Base-by-base conservation (phyloP, 2,888 invertebrate genomes). In the Anticlea derivata region DNA sequence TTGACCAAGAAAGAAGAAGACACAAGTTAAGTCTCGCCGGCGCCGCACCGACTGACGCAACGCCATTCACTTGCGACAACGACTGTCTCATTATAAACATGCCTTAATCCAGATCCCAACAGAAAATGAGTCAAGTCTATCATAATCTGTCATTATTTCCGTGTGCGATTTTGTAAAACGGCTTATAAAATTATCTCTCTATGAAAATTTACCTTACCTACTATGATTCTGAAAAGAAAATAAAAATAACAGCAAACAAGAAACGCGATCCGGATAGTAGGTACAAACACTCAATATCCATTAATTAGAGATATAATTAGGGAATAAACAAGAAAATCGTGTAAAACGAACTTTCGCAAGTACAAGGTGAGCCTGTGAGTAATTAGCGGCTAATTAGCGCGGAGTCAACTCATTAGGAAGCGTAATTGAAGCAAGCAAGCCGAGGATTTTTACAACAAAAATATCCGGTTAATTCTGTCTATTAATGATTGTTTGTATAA, bases 381-480 rank as follows among this genome's bases (percentile, higher is more conserved):
- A 88, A 88, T 88, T 89, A 86, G 73, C 78, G 78, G 79, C 86
- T 88, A 86, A 89, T 89, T 88, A 87, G 82, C 71, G 74, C 75
- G 75, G 73, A 83, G 80, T 83, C 84, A 77, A 80, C 83, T 87
- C 85, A 86, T 87, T 88, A 86, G 81, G 74, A 79, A 80, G 80
- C 79, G 79, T 82, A 84, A 87, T 86, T 85, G 84, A 80, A 83
- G 79, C 79, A 76, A 78, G 76, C 77, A 72, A 75, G 74, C 65
- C 71, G 70, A 66, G 73, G 77, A 80, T 75, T 79, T 80, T 86
- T 78, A 78, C 70, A 66, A 75, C 78, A 35, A 79, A 83, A 82
- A 78, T 78, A 78, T 72, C 65, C 62, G 64, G 70, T 73, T 78
- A 69, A 78, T 77, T 80, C 67, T 64, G 63, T 68, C 68, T 70